A percentile compares a stretch with the other conserved stretches of the same genome.
phyloP scores from a whole-genome alignment of 2,888 invertebrate species.

The Lithophane leautieri region DNA sequence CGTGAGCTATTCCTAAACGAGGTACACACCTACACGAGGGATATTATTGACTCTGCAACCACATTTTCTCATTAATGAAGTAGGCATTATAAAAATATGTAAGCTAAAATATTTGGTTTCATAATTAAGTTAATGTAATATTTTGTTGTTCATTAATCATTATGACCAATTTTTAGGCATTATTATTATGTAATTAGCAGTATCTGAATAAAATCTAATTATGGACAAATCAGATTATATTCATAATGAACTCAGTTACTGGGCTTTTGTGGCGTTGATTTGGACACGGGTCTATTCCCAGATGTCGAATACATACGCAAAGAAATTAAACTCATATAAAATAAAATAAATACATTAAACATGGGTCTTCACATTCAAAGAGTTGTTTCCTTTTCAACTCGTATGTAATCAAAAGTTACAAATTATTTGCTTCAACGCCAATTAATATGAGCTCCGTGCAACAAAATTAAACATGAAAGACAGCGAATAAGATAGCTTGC shows the following conservation, averaged over 20 bases:
- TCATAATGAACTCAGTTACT: neutral
- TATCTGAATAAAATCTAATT: slow-evolving; percentile 23
- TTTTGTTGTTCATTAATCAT: slow-evolving; percentile 37
- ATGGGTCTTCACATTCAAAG: neutral
- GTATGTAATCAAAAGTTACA: slow-evolving; percentile 34
- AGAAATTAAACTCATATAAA: too few species aligned
- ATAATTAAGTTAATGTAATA: slow-evolving; percentile 11
- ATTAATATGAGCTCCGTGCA: slow-evolving; percentile 7
- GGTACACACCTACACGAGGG: neutral
- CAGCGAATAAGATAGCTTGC: neutral
- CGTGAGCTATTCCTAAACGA: too few species aligned
- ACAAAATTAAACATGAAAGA: slow-evolving; percentile 20
- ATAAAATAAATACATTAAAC: neutral
- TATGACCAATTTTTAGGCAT: slow-evolving; percentile 8
- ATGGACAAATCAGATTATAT: slow-evolving; percentile 21
- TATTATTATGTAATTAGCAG: slow-evolving; percentile 20
- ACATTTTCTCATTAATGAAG: slow-evolving; percentile 33
- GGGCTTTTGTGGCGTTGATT: neutral
- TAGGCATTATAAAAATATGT: slow-evolving; percentile 17
- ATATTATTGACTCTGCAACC: slow-evolving; percentile 10
- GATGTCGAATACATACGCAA: neutral
- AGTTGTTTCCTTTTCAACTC: slow-evolving; percentile 7
- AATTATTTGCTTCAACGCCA: slow-evolving; percentile 30
- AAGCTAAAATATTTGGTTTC: slow-evolving; percentile 17
- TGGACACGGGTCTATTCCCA: neutral